Evolutionary conservation across 2,888 invertebrate genomes (phyloP).

Genomic region (Thysanoteuthis rhombus): DNA sequence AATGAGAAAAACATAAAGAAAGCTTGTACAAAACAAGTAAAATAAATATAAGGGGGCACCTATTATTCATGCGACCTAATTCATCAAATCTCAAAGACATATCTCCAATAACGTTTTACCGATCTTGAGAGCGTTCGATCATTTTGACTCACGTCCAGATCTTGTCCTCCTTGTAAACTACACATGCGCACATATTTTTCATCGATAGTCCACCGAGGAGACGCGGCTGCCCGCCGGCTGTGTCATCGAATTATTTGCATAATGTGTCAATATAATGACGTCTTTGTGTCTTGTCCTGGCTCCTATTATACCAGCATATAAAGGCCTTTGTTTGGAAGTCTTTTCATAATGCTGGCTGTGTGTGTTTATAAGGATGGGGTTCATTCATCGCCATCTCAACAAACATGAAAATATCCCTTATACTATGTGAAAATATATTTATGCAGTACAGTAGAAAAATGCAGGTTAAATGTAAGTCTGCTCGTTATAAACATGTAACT

Average conservation of each 20-base stretch:
- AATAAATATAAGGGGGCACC: not conserved
- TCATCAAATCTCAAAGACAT: not conserved
- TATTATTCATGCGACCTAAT: not conserved
- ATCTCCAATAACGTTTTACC: not conserved
- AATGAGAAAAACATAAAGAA: too few species aligned
- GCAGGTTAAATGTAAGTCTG: too few species aligned
- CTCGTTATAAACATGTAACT: too few species aligned
- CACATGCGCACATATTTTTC: not conserved
- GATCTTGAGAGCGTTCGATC: not conserved
- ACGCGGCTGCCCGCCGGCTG: not conserved
- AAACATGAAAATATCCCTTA: too few species aligned
- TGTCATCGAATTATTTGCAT: not conserved
- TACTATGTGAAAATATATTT: too few species aligned
- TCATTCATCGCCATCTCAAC: not conserved
- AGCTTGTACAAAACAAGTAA: too few species aligned
- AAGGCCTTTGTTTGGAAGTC: not conserved
- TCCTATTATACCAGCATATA: not conserved
- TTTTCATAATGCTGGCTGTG: not conserved
- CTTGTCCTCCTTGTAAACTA: not conserved
- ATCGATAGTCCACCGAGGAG: not conserved
- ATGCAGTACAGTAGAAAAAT: too few species aligned
- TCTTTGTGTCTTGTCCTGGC: not conserved
- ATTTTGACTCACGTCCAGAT: not conserved
- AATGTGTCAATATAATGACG: not conserved
- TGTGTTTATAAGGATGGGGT: not conserved